Evolutionary conservation across 2,113 vertebrate genomes (phyloP).

Genomic region (Perca flavescens): DNA sequence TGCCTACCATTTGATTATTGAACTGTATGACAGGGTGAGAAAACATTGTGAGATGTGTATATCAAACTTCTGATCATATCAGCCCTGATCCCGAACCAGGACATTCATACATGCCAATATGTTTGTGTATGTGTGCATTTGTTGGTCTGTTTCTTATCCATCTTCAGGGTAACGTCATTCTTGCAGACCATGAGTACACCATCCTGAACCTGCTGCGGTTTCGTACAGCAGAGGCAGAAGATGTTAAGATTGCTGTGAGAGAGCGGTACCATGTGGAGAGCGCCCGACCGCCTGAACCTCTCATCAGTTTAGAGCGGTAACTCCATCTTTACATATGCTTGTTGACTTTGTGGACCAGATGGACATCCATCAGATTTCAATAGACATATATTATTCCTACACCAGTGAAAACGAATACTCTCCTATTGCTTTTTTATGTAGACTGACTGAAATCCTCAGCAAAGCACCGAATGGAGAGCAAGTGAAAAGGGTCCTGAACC

Average conservation of each 20-base stretch:
- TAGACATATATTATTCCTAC: neutral
- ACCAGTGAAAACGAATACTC: neutral
- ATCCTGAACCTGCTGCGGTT: conserved; percentile 97
- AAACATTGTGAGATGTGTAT: too few relatives aligned
- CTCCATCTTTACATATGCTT: neutral
- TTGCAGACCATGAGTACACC: conserved; percentile 92
- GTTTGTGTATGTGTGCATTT: neutral
- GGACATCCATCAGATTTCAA: neutral
- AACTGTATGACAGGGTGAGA: conserved; percentile 97
- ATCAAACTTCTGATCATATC: neutral
- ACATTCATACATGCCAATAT: neutral
- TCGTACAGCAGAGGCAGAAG: conserved; percentile 90
- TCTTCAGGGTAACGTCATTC: conserved; percentile 93
- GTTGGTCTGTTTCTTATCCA: neutral
- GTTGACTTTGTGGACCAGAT: neutral
- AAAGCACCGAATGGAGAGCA: conserved; percentile 89
- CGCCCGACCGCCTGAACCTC: conserved; percentile 85
- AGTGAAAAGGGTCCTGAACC: conserved; percentile 93
- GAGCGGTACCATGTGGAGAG: conserved; percentile 92
- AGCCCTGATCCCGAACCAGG: neutral
- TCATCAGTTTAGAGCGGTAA: conserved; percentile 89
- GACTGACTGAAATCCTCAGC: conserved; percentile 90
- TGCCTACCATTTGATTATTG: conserved; percentile 95
- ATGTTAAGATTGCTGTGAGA: conserved; percentile 95
- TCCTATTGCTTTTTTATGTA: conserved; percentile 54